A percentile compares a stretch with the other conserved stretches of the same genome.
Conservation (phyloP, 2,888 invertebrate genomes). For the Lycocerus yunnanus region DNA sequence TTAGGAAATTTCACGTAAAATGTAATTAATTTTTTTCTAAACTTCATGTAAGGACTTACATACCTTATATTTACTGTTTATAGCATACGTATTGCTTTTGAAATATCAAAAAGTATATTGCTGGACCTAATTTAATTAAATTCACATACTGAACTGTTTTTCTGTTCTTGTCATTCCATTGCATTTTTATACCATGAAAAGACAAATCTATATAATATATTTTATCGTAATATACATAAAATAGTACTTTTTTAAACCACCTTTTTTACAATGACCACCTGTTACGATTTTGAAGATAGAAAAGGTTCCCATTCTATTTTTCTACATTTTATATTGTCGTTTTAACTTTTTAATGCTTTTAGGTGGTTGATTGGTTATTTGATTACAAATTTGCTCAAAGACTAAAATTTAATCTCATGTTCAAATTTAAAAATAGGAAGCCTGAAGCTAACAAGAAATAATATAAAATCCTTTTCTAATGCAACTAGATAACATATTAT, state of each 20-base stretch:
- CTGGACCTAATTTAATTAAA: background rate
- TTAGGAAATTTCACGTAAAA: background rate
- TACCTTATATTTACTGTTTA: background rate
- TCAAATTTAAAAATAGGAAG: background rate
- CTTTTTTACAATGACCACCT: slow-evolving; percentile 26
- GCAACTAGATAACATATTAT: background rate
- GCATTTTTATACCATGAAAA: background rate
- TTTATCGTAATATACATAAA: background rate
- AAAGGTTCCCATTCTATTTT: slow-evolving; percentile 14
- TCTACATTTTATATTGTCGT: background rate
- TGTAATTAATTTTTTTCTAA: background rate
- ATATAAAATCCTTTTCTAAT: background rate
- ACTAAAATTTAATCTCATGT: background rate
- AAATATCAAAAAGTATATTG: background rate
- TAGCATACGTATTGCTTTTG: background rate
- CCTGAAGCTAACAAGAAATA: background rate
- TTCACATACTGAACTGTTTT: background rate
- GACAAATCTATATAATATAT: background rate
- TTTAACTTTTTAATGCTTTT: background rate
- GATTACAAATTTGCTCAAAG: background rate
- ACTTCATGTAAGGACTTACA: background rate
- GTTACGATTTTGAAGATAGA: slow-evolving; percentile 25
- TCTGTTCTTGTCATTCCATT: background rate
- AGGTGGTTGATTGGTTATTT: background rate
- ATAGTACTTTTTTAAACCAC: slow-evolving; percentile 7